A percentile compares a stretch with the other conserved stretches of the same genome.
Conservation (phyloP, 2,113 vertebrate genomes). For the Gymnocephalus cernua region DNA sequence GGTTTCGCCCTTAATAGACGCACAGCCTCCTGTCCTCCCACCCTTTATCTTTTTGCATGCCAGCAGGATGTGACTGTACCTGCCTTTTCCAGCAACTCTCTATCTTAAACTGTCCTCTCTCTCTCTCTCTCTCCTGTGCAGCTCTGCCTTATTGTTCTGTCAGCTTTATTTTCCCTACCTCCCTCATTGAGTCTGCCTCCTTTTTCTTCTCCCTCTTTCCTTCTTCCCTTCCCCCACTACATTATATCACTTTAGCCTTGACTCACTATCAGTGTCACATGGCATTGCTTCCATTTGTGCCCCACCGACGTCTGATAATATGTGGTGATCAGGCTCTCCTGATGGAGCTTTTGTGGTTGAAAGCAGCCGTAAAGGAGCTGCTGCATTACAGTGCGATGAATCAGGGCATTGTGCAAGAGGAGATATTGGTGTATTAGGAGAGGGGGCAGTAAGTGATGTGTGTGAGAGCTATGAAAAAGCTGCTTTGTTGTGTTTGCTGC, state of each 20-base stretch:
- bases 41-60: constrained; percentile 64
- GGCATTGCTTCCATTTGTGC: constrained; percentile 38
- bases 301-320: constrained; percentile 20
- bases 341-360: constrained; percentile 39
- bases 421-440: constrained; percentile 64
- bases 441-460: constrained; percentile 46
- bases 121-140: constrained; percentile 23
- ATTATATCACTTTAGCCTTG: constrained; percentile 75
- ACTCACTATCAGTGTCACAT: constrained; percentile 67
- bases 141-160: constrained; percentile 75
- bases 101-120: constrained; percentile 39
- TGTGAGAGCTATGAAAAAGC: constrained; percentile 65
- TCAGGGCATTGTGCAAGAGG: constrained; percentile 66
- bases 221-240: constrained; percentile 76
- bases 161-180: constrained; percentile 77
- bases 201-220: constrained; percentile 72
- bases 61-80: constrained; percentile 81
- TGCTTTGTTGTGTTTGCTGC: constrained; percentile 66
- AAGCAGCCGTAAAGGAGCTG: constrained; percentile 37
- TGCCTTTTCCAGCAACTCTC: constrained; percentile 67
- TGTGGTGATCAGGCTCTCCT: constrained; percentile 4
- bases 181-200: constrained; percentile 74
- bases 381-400: constrained; percentile 60
- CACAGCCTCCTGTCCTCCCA: constrained; percentile 23
- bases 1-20: constrained; percentile 36